Evolutionary conservation across 2,797 vertebrate genomes (phyloP), one percentile per base, ranked within the genome.

Genomic region (Aphelocoma californica): DNA sequence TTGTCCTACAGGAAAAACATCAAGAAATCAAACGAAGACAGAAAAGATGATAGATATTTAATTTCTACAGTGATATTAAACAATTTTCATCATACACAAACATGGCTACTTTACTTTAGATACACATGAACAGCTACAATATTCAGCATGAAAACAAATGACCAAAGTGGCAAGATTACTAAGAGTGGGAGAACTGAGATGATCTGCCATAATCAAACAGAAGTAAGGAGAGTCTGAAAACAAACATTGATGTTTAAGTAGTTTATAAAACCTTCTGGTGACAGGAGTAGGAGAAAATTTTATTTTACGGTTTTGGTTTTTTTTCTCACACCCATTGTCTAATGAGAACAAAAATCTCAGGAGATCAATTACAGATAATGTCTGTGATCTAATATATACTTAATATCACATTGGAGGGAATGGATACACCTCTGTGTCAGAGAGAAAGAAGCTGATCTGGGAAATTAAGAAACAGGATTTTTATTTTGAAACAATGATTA

Each of bases 21-120:
- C 38, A 94, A 79, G 36, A 60, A 92, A 70, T 69, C 58, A 90
- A 70, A 17, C 2, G 2, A 73, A 81, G 60, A 74, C 91, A 88
- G 87, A 94, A 88, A 86, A 92, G 4, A 87, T 16, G 28, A 80
- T 36, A 95, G 48, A 66, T 91, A 73, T 93, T 94, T 96, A 71
- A 92, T 96, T 96, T 88, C 88, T 86, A 86, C 81, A 72, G 75
- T 92, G 54, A 97, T 64, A 88, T 87, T 74, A 92, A 97, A 85
- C 72, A 88, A 77, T 73, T 94, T 70, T 90, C 86, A 90, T 88
- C 58, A 91, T 80, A 88, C 92, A 92, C 90, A 92, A 88, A 93
- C 67, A 75, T 42, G 78, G 38, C n/a, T 88, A 79, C 42, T 92
- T 93, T 84, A 78, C 87, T 89, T 92, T 81, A 87, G 72, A 44